Base-by-base conservation (phyloP, 2,113 vertebrate genomes). In the Herpetotheres cachinnans region DNA sequence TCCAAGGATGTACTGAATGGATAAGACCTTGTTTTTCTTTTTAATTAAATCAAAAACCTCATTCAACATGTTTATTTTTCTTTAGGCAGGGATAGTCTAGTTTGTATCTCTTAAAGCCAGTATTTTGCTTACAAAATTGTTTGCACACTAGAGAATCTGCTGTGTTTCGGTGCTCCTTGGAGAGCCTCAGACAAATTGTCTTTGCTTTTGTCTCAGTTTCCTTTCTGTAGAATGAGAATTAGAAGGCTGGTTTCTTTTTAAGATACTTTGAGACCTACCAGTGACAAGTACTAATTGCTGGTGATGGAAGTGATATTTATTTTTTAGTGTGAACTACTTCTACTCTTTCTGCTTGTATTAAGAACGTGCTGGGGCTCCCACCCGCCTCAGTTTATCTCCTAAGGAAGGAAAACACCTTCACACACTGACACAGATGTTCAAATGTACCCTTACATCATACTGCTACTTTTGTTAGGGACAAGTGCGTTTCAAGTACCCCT, bases 401-500 rank as follows among this genome's bases (percentile, higher is more conserved):
- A 27, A 73, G 65, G n/a, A 77, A 66, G 62, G 91, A 73, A 88
- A 66, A 93, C 91, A 82, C 91, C 83, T 95, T 97, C 89, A 91
- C 89, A 88, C 91, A 85, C 73, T 95, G 96, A 96, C 95, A 93
- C 70, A 54, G 67, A 85, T 95, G 86, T 87, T 91, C 29, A n/a
- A 66, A 91, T 46, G 66, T 34, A 55, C 61, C 82, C 84, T 93
- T 93, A 92, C 94, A 92, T 97, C 86, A 85, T 58, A 30, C 93
- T 91, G 72, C 80, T 94, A 27, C 93, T 93, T 97, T 95, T 56
- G 82, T 88, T 89, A 29, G 79, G 88, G 95, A 91, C 97, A 96
- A 97, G 96, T 95, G 90, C 2, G 1, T 95, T 92, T 97, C 90
- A 98, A 96, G 94, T 90, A 95, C 92, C 86, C 79, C 91, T 95